Percentiles rank a stretch among this genome's conserved stretches.
Conservation (phyloP, 1,140 invertebrate species). For the Drosophila lini region DNA sequence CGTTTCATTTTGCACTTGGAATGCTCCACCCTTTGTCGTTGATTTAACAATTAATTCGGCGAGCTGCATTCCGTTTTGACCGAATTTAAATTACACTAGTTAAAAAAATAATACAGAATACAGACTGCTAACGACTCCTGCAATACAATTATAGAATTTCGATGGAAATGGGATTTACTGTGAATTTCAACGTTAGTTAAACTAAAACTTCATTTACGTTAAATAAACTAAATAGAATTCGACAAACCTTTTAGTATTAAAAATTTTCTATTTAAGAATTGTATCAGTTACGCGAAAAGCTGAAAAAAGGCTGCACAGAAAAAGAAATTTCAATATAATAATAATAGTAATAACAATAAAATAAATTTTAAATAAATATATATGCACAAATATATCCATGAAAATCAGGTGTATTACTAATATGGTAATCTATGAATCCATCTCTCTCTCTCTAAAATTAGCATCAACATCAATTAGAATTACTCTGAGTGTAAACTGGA, state of each 20-base stretch:
- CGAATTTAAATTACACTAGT: constrained; percentile 28
- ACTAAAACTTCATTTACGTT: not conserved
- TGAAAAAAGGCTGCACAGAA: not conserved
- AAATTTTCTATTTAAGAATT: not conserved
- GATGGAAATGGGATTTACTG: too few relatives aligned
- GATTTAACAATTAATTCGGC: constrained; percentile 50
- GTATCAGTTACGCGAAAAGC: not conserved
- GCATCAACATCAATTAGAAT: not conserved
- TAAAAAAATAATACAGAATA: not conserved
- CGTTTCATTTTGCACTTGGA: constrained; percentile 23
- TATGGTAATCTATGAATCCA: not conserved
- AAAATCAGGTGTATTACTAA: too few relatives aligned
- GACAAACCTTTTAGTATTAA: too few relatives aligned
- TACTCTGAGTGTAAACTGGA: not conserved
- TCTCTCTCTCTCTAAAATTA: not conserved
- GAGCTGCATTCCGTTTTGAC: constrained; percentile 30
- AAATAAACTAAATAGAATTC: not conserved
- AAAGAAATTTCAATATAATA: too few relatives aligned
- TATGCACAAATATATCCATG: too few relatives aligned
- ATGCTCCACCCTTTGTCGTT: constrained; percentile 35
- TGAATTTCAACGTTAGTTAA: not conserved
- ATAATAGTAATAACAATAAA: too few relatives aligned
- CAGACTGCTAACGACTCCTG: not conserved
- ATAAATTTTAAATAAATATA: too few relatives aligned
- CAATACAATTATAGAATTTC: too few relatives aligned